These are phyloP conservation scores for Salvelinus namaycush DNA, from an alignment of 2,113 vertebrate species.

Conservation along the genomic window DNA sequence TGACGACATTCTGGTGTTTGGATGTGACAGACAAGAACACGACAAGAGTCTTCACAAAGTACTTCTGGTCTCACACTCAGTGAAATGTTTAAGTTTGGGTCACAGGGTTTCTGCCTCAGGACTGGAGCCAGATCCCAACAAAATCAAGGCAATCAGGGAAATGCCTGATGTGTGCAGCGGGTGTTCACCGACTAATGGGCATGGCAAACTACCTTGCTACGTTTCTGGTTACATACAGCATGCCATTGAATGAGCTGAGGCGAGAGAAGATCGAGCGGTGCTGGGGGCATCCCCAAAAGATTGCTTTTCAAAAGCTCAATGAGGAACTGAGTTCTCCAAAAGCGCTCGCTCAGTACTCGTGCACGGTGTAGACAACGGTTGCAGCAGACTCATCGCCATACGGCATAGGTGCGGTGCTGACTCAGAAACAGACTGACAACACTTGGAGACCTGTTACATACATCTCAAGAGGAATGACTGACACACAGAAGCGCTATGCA, in stretches of 20 bases:
- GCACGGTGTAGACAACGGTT: slow-evolving; percentile 9
- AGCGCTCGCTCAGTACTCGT: slow-evolving; percentile 6
- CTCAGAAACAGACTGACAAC: slow-evolving; percentile 21
- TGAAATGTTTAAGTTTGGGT: no score
- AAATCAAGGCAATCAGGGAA: neutral
- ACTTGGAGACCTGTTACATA: slow-evolving; percentile 29
- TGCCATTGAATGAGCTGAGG: slow-evolving; percentile 25
- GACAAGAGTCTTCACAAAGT: no score
- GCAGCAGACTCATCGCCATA: slow-evolving; percentile 28
- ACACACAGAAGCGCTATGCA: slow-evolving; percentile 25
- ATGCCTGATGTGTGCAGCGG: neutral
- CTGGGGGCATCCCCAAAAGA: slow-evolving; percentile 13
- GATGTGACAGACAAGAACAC: no score
- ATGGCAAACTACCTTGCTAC: slow-evolving; percentile 32
- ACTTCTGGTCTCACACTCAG: no score
- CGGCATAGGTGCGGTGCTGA: slow-evolving; percentile 10
- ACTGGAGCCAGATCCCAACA: no score
- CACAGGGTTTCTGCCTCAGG: no score
- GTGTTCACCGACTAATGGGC: slow-evolving; percentile 9
- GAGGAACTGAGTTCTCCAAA: slow-evolving; percentile 3
- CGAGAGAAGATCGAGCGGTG: slow-evolving; percentile 11
- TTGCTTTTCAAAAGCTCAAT: slow-evolving; percentile 14
- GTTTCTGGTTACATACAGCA: slow-evolving; percentile 10
- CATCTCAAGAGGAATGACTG: slow-evolving; percentile 26
- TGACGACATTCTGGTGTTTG: no score